Conservation (phyloP, 1,140 invertebrate species). For the Chrysopa pallens region DNA sequence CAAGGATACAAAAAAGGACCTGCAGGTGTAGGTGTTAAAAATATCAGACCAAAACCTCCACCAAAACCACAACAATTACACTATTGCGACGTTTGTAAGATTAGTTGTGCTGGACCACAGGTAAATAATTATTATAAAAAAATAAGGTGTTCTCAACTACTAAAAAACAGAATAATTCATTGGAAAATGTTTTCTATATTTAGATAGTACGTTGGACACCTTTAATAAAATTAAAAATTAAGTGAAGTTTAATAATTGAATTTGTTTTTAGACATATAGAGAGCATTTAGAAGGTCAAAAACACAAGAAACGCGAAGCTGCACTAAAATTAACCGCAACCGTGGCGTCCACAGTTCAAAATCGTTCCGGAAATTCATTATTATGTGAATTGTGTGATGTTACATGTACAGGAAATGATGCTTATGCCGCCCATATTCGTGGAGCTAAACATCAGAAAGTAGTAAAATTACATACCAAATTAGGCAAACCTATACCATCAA, state of each 20-base stretch:
- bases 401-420: constrained; percentile 93
- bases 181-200: no score
- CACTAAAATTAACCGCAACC: constrained; percentile 54
- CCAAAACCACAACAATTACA: constrained; percentile 82
- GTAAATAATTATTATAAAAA: constrained; percentile 19
- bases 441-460: constrained; percentile 95
- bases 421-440: constrained; percentile 93
- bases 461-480: constrained; percentile 91
- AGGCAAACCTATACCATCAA: constrained; percentile 91
- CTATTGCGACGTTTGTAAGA: constrained; percentile 95
- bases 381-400: constrained; percentile 89
- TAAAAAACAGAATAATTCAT: no score
- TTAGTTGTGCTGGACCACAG: constrained; percentile 89
- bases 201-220: no score
- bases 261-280: constrained; percentile 59
- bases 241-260: not conserved
- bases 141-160: not conserved
- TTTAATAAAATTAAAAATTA: not conserved
- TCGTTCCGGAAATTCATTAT: constrained; percentile 48
- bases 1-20: constrained; percentile 54
- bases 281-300: constrained; percentile 96
- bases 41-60: constrained; percentile 53
- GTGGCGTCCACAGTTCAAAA: constrained; percentile 28
- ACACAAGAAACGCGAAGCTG: constrained; percentile 95
- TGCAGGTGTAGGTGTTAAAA: constrained; percentile 37